Evolutionary conservation across 2,113 vertebrate species (phyloP).

Genomic region (Nesoenas mayeri): DNA sequence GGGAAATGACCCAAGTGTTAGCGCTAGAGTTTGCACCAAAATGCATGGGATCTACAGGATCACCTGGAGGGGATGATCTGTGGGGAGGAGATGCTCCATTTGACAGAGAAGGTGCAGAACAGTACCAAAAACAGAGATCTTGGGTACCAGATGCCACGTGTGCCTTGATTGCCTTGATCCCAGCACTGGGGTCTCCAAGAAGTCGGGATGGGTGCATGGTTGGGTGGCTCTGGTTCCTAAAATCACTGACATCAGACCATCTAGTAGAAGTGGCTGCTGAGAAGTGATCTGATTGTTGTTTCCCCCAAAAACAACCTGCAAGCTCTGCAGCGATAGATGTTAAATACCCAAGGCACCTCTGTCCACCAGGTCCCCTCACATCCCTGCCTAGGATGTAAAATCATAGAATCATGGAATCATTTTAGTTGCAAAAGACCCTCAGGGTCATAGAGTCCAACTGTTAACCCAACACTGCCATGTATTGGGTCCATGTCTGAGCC

Average conservation of each 20-base stretch:
- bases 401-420: no score
- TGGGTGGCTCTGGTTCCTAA: background rate
- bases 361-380: rapidly evolving
- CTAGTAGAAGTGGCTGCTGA: background rate
- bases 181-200: background rate
- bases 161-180: background rate
- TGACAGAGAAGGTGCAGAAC: background rate
- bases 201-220: background rate
- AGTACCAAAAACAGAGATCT: background rate
- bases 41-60: background rate
- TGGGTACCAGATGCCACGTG: background rate
- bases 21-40: background rate
- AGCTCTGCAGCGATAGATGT: background rate
- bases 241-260: background rate
- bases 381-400: background rate
- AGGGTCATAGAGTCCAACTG: no score
- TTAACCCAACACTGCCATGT: no score
- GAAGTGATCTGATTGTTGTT: background rate
- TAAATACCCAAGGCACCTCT: background rate
- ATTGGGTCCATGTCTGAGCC: no score
- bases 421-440: no score
- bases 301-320: background rate
- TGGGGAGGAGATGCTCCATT: background rate
- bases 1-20: background rate
- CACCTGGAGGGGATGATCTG: background rate